These are phyloP conservation scores for Sminthurinus aureus DNA, from an alignment of 2,888 invertebrate genomes.

Conservation along the genomic window DNA sequence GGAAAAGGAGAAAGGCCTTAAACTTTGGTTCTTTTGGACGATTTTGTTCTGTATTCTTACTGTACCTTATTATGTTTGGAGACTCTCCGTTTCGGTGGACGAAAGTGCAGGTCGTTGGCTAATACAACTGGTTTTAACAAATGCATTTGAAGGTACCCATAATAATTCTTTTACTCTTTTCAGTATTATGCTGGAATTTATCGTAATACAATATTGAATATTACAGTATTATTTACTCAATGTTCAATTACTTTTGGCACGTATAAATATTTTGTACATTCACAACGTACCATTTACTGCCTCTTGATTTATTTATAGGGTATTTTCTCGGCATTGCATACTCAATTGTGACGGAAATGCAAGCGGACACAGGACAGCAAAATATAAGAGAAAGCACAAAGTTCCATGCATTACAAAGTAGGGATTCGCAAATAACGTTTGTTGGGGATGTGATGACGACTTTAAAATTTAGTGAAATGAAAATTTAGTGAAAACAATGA, in stretches of 20 bases:
- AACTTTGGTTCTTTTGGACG: constrained; percentile 36
- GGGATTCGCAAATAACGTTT: constrained; percentile 42
- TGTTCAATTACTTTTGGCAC: too few species aligned
- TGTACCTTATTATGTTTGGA: constrained; percentile 40
- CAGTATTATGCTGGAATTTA: too few species aligned
- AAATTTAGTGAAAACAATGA: constrained; percentile 15
- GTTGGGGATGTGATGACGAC: constrained; percentile 35
- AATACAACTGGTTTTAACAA: constrained; percentile 29
- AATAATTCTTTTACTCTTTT: too few species aligned
- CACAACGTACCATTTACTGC: too few species aligned
- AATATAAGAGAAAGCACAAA: constrained; percentile 24
- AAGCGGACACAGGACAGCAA: not conserved
- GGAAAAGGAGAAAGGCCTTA: constrained; percentile 22
- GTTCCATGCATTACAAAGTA: constrained; percentile 20
- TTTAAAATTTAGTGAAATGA: constrained; percentile 38
- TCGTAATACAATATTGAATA: too few species aligned
- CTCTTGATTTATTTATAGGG: not conserved
- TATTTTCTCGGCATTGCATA: constrained; percentile 38
- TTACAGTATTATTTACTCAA: too few species aligned
- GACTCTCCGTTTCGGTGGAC: constrained; percentile 33
- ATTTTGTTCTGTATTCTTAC: constrained; percentile 29
- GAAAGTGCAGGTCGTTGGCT: constrained; percentile 35
- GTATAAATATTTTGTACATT: too few species aligned
- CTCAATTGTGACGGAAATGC: constrained; percentile 33
- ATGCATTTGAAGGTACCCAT: constrained; percentile 30